Evolutionary conservation across 2,888 invertebrate species (phyloP).

Genomic region (Cataglyphis albicans): DNA sequence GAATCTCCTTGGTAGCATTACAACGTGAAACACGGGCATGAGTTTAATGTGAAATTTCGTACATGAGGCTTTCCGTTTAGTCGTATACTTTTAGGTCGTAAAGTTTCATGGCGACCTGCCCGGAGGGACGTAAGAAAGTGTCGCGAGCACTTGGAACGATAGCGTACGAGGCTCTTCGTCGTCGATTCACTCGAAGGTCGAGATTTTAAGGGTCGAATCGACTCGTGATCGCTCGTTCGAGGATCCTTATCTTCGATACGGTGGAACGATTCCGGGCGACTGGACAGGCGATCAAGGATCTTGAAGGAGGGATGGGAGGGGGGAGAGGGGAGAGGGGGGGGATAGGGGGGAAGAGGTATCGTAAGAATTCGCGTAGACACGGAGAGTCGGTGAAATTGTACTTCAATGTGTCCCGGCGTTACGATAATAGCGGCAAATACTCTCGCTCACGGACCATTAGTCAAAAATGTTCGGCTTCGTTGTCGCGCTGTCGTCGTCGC

Average conservation of each 20-base stretch:
- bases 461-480: conserved; percentile 76
- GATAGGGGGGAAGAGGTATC: conserved; percentile 57
- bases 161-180: conserved; percentile 59
- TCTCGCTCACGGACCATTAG: conserved; percentile 83
- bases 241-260: conserved; percentile 77
- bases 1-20: neutral
- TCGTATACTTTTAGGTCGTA: conserved; percentile 64
- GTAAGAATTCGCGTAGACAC: conserved; percentile 58
- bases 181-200: conserved; percentile 74
- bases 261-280: conserved; percentile 66
- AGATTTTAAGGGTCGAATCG: conserved; percentile 75
- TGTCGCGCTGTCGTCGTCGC: conserved; percentile 59
- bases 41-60: conserved; percentile 63
- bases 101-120: conserved; percentile 67
- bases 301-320: neutral
- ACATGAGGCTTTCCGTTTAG: conserved; percentile 69
- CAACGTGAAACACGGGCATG: neutral
- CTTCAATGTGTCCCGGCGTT: conserved; percentile 71
- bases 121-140: conserved; percentile 67
- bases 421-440: conserved; percentile 81
- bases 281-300: conserved; percentile 62
- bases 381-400: conserved; percentile 73
- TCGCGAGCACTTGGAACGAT: conserved; percentile 67
- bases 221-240: conserved; percentile 73
- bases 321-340: neutral